These are phyloP conservation scores for Mormyrus proboscirostris DNA, from an alignment of 2,797 vertebrate species.

Conservation along the genomic window DNA sequence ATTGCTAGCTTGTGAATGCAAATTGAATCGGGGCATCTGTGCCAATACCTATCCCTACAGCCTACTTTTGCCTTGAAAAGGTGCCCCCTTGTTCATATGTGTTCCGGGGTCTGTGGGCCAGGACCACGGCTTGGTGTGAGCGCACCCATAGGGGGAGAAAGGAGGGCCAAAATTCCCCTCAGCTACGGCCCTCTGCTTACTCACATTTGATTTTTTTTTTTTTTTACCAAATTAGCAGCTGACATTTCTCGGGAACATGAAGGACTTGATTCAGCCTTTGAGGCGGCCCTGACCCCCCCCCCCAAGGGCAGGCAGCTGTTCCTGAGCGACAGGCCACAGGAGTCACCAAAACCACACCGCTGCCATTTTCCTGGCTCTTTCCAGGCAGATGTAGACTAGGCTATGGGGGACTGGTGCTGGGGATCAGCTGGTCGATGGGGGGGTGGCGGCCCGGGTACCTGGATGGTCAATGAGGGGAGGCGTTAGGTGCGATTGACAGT, in stretches of 20 bases:
- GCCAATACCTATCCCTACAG: neutral
- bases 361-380: neutral
- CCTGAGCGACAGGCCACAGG: neutral
- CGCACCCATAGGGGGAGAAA: too few relatives aligned
- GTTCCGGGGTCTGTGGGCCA: too few relatives aligned
- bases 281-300: neutral
- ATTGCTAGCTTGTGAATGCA: neutral
- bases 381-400: neutral
- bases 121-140: too few relatives aligned
- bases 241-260: neutral
- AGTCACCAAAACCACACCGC: neutral
- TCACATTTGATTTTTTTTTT: neutral
- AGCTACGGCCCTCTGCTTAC: neutral
- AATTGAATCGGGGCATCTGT: neutral
- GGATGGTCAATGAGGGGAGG: slow-evolving; percentile 47
- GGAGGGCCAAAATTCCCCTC: neutral
- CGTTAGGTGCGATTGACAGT: slow-evolving; percentile 73
- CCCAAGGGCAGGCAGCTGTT: neutral
- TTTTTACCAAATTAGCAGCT: too few relatives aligned
- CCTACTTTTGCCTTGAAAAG: neutral
- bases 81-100: too few relatives aligned
- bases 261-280: neutral
- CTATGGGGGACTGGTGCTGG: neutral
- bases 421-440: neutral
- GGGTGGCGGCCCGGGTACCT: slow-evolving; percentile 23